Evolutionary conservation across 1,140 invertebrate species (phyloP), one percentile per base, ranked within the genome.

Genomic region (Venturia canescens): DNA sequence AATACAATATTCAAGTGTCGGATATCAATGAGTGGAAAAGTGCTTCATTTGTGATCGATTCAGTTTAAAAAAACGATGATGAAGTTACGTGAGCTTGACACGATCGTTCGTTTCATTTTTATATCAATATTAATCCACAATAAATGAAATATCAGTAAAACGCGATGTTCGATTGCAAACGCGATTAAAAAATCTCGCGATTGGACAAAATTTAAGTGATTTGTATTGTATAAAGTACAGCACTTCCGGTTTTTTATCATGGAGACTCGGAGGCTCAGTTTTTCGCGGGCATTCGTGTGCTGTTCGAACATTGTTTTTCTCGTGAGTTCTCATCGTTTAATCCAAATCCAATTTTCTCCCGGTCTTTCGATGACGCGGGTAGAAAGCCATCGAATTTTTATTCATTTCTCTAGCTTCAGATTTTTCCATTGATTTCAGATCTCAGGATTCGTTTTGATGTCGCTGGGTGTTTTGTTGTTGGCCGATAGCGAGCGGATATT

Each of bases 401-500:
- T 71, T 79, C 69, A 57, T 53, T 71, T 80, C 78, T 80, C 7
- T 3, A 48, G 34, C 26, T 48, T 74, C 7, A 13, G 76, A 23
- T 34, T 29, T 21, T 34, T 72, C 15, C 15, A 27, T 44, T 63
- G 0, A 66, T 93, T 93, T 57, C 86, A 96, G 96, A 92, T 93
- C 44, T 96, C 95, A 83, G 96, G 96, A 70, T 93, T 95, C 77
- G 85, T 93, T 1, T 90, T 96, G 82, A 93, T 96, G 83, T 93
- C 94, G 70, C 92, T 95, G 34, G 96, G 96, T 13, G 95, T 95
- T 80, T 90, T 96, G 66, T 88, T 97, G 1, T 92, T 96, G 53
- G 93, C 94, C 57, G 96, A 96, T 85, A 92, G 92, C 26, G 93
- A 94, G 79, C 91, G 95, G 67, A 93, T 96, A 80, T 88, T 96